Evolutionary conservation across 2,797 vertebrate genomes (phyloP).

Genomic region (Zalophus californianus): DNA sequence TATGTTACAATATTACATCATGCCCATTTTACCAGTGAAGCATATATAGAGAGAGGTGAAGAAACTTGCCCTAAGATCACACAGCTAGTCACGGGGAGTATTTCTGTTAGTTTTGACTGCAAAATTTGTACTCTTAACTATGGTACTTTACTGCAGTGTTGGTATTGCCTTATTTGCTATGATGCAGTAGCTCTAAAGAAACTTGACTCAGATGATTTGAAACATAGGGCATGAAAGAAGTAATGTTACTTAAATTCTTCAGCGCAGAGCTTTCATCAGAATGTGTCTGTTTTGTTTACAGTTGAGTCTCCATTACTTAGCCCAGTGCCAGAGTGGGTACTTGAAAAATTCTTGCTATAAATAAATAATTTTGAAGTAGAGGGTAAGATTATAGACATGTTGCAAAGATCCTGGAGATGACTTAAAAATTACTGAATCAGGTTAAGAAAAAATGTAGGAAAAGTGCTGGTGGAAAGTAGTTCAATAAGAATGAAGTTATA

Average conservation of each 20-base stretch:
- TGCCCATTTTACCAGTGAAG: conserved; percentile 35
- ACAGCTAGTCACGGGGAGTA: not conserved
- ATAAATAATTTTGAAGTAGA: conserved; percentile 26
- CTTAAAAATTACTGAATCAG: conserved; percentile 32
- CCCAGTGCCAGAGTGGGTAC: not conserved
- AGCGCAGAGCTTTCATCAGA: not conserved
- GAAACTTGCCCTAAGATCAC: not conserved
- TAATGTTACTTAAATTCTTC: conserved; percentile 32
- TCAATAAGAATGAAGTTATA: conserved; percentile 27
- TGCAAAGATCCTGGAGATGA: conserved; percentile 1
- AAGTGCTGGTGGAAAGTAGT: not conserved
- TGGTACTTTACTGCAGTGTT: not conserved
- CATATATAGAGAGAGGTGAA: not conserved
- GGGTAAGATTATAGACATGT: not conserved
- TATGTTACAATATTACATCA: not conserved
- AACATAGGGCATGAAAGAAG: conserved; percentile 10
- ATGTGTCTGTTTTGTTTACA: not conserved
- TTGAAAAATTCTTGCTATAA: conserved; percentile 1
- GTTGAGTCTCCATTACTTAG: not conserved
- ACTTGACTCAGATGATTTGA: conserved; percentile 20
- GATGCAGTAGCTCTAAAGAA: conserved; percentile 14
- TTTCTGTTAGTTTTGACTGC: conserved; percentile 33
- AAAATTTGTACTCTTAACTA: not conserved
- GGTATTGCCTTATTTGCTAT: not conserved
- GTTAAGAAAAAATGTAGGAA: conserved; percentile 4